Base-by-base conservation (phyloP, 1,140 invertebrate genomes). In the Trachymyrmex septentrionalis region DNA sequence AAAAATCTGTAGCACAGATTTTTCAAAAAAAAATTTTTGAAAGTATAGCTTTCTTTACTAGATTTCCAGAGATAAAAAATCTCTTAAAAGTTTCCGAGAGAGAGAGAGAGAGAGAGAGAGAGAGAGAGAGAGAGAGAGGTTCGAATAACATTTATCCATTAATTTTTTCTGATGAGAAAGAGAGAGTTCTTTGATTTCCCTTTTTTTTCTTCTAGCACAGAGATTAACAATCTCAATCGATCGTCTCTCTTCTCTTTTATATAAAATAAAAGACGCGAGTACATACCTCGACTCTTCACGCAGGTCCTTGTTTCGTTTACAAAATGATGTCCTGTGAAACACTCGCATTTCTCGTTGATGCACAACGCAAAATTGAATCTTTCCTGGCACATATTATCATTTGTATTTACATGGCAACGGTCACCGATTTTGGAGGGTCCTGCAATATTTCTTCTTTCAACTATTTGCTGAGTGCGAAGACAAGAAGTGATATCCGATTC, bases 321-420 rank as follows among this genome's bases (percentile, higher is more conserved):
- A 16, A 87, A 92, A 84, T 86, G 88, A 61, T 90, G 67, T 3
- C 72, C 57, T 6, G 85, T 50, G 30, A 80, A 55, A 76, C 92
- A 93, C 3, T 57, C 61, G 9, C 92, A 93, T 10, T 71, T 69
- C 6, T 76, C 76, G 16, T 86, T 67, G 63, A 92, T 80, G 67
- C 92, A 93, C 14, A 76, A 44, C 1, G 92, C 90, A 5, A 34
- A 72, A 16, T 50, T 64, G 16, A 93, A 50, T 1, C 55, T 66
- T 2, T 92, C 91, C 10, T 84, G 67, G 72, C 92, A 93, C 1
- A 92, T 85, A 88, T 73, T 87, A 27, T 87, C 86, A 24, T 71
- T 69, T 9, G 57, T 57, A 10, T 57, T 57, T 21, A 57, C 55
- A 30, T 92, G 91, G 66, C 92, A 93, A 34, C 0, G 59, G 77